Percentiles rank a stretch among this genome's conserved stretches.
Evolutionary conservation across 2,797 vertebrate species (phyloP).

Genomic region (Cyprinodon diabolis): DNA sequence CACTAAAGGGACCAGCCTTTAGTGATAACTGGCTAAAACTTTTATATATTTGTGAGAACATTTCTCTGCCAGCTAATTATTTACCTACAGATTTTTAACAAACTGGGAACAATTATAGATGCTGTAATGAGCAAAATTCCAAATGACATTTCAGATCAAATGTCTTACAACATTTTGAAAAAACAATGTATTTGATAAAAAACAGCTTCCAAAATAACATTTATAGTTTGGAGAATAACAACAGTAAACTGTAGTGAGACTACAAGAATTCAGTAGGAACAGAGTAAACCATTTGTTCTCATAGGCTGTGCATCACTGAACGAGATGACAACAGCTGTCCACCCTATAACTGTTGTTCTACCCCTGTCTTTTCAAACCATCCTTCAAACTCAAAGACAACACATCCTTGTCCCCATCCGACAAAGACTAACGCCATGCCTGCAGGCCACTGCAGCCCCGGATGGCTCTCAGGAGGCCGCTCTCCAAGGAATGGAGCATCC

Average conservation of each 20-base stretch:
- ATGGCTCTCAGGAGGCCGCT: conserved; percentile 65
- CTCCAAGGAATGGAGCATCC: conserved; percentile 70
- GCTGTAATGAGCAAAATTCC: neutral
- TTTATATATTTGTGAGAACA: too few species aligned
- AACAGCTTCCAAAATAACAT: neutral
- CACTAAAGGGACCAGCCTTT: too few species aligned
- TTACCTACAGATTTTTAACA: neutral
- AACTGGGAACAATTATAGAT: neutral
- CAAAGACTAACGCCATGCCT: conserved; percentile 53
- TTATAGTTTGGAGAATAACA: neutral
- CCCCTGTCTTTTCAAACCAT: conserved; percentile 51
- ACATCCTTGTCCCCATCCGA: conserved; percentile 55
- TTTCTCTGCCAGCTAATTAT: neutral
- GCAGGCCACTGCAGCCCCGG: conserved; percentile 48
- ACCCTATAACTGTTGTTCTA: conserved; percentile 28
- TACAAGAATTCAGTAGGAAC: conserved; percentile 15
- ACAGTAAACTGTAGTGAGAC: neutral
- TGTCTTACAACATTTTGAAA: neutral
- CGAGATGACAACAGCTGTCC: conserved; percentile 23
- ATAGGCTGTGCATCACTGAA: conserved; percentile 16
- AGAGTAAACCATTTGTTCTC: conserved; percentile 3
- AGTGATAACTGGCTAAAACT: too few species aligned
- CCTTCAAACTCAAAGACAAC: conserved; percentile 42
- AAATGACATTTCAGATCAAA: neutral
- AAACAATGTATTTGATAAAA: neutral